Percentiles rank a stretch among this genome's conserved stretches.
These are phyloP conservation scores for Leptinotarsa haldemani DNA, from an alignment of 2,888 invertebrate species.

Conservation along the genomic window DNA sequence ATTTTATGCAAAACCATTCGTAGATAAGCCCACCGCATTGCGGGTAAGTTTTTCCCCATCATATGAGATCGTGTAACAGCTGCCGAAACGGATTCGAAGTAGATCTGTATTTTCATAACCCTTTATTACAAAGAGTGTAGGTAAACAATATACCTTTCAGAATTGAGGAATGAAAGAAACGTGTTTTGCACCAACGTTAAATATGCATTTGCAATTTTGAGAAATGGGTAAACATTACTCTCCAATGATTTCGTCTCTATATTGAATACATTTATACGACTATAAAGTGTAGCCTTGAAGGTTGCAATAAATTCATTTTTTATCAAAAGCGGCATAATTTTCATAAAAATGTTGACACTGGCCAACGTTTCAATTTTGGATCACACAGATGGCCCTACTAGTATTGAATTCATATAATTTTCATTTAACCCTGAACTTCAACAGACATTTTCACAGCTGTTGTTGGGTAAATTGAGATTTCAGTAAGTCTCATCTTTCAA, in stretches of 20 bases:
- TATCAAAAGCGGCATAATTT: too few species aligned
- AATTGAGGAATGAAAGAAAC: neutral
- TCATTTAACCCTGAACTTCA: too few species aligned
- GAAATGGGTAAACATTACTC: too few species aligned
- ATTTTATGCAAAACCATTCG: constrained; percentile 52
- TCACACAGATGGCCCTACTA: too few species aligned
- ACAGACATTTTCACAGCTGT: too few species aligned
- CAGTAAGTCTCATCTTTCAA: too few species aligned
- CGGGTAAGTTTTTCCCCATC: constrained; percentile 46
- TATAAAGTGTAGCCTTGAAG: too few species aligned
- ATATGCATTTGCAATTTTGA: neutral
- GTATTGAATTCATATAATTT: too few species aligned
- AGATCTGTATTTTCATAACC: constrained; percentile 38
- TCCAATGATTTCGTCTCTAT: neutral
- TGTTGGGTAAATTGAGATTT: too few species aligned
- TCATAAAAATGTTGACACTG: too few species aligned
- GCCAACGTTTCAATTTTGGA: too few species aligned
- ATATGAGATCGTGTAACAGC: constrained; percentile 48
- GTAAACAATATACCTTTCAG: constrained; percentile 29
- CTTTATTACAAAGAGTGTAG: constrained; percentile 30
- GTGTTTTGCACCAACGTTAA: neutral
- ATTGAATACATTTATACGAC: neutral
- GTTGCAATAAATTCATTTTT: too few species aligned
- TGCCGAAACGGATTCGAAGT: constrained; percentile 45
- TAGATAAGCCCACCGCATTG: constrained; percentile 51